Evolutionary conservation across 2,888 invertebrate genomes (phyloP), one percentile per base, ranked within the genome.

Genomic region (Elegia similella): DNA sequence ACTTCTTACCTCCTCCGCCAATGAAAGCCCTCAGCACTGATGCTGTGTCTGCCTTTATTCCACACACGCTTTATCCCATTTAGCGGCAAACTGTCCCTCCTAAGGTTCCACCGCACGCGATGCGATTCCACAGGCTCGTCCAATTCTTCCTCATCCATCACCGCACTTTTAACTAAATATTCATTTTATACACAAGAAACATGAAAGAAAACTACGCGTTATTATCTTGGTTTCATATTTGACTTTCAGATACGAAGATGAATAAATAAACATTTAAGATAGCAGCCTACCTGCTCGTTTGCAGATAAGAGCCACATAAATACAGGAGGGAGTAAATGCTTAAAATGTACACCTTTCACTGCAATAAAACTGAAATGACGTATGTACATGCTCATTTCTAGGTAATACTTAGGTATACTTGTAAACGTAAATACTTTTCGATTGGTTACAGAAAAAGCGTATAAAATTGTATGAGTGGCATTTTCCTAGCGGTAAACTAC

Each of bases 11-110:
- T 76, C 66, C 89, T 71, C 23, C 89, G 73, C 80, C 81, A 80
- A 38, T 71, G 58, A 17, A 79, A 74, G 34, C 64, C 70, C 59
- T 86, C 85, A 1, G 82, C 75, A 0, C 84, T 79, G 17, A 84
- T 67, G 60, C 82, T 86, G 6, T 74, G 69, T 32, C 73, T 78
- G 15, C 80, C 76, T 58, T 79, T 88, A 3, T 88, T 64, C 70
- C 82, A 81, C 46, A 84, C 87, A 58, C 79, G 76, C 42, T 85
- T 78, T 2, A 90, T 76, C 12, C 72, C 79, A 7, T 84, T 79
- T 32, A 90, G 60, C 0, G 90, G 90, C 6, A 89, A 67, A 57
- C 89, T 90, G 34, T 90, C 90, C 34, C 89, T 73, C 47, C 89
- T 70, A n/a, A 87, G 62, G 10, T 80, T 69, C 81, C 84, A 88